Base-by-base conservation (phyloP, 2,797 vertebrate species). In the Otolemur crassicaudatus region DNA sequence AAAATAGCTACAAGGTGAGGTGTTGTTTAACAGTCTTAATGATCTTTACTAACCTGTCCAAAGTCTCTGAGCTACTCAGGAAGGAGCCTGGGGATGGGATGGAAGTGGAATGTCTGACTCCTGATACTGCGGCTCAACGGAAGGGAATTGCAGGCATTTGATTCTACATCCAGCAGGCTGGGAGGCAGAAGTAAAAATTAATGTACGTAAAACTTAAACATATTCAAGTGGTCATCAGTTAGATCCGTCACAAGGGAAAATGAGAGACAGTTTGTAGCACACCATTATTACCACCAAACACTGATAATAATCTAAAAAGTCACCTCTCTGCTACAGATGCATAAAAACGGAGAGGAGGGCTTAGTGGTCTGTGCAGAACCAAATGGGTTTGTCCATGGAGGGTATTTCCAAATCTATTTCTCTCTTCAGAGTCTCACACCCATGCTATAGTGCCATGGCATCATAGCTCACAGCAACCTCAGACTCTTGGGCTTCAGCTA, bases 41-140 rank as follows among this genome's bases (percentile, higher is more conserved):
- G 79, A 94, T 34, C 10, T 94, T 76, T 70, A 75, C 29, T 43
- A 43, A 80, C 9, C 92, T 90, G 16, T 53, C 31, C 25, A 7
- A 86, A 80, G 49, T 75, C 79, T 90, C 73, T 12, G 31, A 96
- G 75, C 46, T 88, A 77, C 34, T 69, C 91, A 93, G 31, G 58
- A 40, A 70, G 69, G 40, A 46, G 12, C 19, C 43, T 40, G 20
- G 25, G 13, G 56, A 46, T 25, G 19, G 34, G 80, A 69, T 2
- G 14, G 70, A 95, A 40, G n/a, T 16, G 58, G 65, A 43, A 49
- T 7, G 1, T 63, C 61, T 69, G 73, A 85, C 10, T 49, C 37
- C 11, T 40, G 86, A 88, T 37, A n/a, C 14, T 14, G 61, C 10
- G 3, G 22, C 56, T 29, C 19, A 29, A 22, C 7, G 73, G 49